These are phyloP conservation scores for Lasioglossum vierecki DNA, from an alignment of 2,888 invertebrate genomes.

Conservation along the genomic window DNA sequence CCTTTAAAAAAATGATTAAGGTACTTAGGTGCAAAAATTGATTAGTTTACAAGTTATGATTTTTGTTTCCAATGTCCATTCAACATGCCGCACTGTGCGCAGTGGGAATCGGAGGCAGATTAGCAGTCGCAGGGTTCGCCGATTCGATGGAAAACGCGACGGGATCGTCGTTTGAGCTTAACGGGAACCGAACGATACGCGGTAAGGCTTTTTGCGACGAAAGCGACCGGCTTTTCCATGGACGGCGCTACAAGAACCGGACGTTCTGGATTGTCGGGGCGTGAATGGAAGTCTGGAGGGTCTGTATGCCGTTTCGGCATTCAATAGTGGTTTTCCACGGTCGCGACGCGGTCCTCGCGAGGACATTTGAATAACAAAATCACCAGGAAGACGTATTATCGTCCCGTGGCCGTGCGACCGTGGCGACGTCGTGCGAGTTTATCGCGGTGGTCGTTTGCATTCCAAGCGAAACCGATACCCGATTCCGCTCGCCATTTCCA, in stretches of 20 bases:
- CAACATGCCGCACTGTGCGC: no score
- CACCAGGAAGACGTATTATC: slow-evolving; percentile 71
- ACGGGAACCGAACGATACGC: slow-evolving; percentile 49
- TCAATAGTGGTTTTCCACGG: slow-evolving; percentile 73
- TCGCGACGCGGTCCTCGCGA: slow-evolving; percentile 35
- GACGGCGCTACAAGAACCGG: slow-evolving; percentile 43
- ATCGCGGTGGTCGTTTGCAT: slow-evolving; percentile 74
- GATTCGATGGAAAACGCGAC: not conserved
- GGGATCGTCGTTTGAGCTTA: slow-evolving; percentile 41
- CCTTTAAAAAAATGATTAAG: no score
- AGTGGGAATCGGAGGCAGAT: not conserved
- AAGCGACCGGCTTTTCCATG: slow-evolving; percentile 49
- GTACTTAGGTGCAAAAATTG: no score
- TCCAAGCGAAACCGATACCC: slow-evolving; percentile 67
- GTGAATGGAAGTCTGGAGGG: slow-evolving; percentile 67
- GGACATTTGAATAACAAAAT: slow-evolving; percentile 82
- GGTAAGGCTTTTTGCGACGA: slow-evolving; percentile 49
- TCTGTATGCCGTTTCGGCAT: slow-evolving; percentile 66
- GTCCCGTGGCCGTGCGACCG: slow-evolving; percentile 48
- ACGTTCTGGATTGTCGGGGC: slow-evolving; percentile 53
- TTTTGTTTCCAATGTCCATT: no score
- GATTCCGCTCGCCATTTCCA: slow-evolving; percentile 49
- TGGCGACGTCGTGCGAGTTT: slow-evolving; percentile 54
- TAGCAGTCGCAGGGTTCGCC: not conserved
- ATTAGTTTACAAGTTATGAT: no score